These are phyloP conservation scores for Brotula barbata DNA, from an alignment of 2,797 vertebrate species.

Conservation along the genomic window DNA sequence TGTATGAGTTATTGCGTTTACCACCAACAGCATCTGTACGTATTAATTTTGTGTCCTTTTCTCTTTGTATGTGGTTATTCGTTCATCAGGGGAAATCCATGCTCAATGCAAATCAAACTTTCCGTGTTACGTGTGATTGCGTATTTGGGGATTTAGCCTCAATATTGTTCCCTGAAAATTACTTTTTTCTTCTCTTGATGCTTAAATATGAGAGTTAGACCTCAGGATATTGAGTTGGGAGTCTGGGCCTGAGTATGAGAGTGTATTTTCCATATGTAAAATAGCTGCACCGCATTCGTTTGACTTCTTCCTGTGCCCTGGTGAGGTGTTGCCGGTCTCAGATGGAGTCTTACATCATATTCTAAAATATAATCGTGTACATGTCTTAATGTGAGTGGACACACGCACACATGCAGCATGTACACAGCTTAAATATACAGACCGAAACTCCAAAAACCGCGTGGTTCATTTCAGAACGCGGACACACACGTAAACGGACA, in stretches of 20 bases:
- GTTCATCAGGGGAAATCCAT: conserved; percentile 2
- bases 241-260: conserved; percentile 42
- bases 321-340: conserved; percentile 35
- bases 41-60: conserved; percentile 60
- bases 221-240: conserved; percentile 67
- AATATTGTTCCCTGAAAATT: conserved; percentile 63
- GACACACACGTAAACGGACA: conserved; percentile 3
- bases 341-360: conserved; percentile 48
- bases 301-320: conserved; percentile 22
- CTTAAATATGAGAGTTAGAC: conserved; percentile 62
- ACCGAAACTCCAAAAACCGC: background rate
- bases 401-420: conserved; percentile 2
- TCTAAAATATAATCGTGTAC: conserved; percentile 20
- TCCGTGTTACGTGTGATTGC: conserved; percentile 40
- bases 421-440: background rate
- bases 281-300: conserved; percentile 31
- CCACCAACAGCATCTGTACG: conserved; percentile 40
- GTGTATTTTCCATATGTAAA: background rate
- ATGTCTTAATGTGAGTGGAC: conserved; percentile 5
- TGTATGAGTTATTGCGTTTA: conserved; percentile 48
- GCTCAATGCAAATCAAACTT: conserved; percentile 55
- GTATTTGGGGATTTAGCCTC: conserved; percentile 49
- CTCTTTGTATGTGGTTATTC: conserved; percentile 47
- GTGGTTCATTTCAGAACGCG: too few species aligned
- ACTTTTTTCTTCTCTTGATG: conserved; percentile 56